A percentile compares a stretch with the other conserved stretches of the same genome.
phyloP scores from a whole-genome alignment of 2,113 vertebrate species.

The Panthera tigris region DNA sequence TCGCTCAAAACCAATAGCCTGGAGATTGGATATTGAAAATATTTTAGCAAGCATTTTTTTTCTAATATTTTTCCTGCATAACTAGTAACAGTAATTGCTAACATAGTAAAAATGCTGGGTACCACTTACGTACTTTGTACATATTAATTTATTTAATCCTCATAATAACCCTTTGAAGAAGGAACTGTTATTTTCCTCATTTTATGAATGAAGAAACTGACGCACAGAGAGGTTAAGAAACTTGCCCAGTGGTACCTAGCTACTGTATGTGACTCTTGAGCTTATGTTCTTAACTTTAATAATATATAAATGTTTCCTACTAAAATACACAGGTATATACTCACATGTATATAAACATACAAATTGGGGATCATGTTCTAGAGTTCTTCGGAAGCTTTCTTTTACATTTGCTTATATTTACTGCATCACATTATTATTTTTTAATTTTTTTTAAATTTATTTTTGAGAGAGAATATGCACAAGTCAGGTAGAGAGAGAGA shows the following conservation, averaged over 20 bases:
- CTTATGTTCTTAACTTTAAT: constrained; percentile 1
- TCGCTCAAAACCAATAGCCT: constrained; percentile 8
- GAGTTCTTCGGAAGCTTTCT: background rate
- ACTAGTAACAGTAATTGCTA: background rate
- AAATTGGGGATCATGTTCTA: background rate
- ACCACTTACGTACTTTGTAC: background rate
- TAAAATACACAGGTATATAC: background rate
- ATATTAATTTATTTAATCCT: background rate
- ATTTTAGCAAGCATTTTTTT: background rate
- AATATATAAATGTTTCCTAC: background rate
- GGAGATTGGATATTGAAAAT: background rate
- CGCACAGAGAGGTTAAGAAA: background rate
- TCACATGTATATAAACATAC: background rate
- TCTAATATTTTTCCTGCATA: background rate
- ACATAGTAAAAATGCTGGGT: background rate
- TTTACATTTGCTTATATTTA: background rate
- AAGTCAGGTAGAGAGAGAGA: too few relatives aligned
- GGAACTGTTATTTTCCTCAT: background rate
- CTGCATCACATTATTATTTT: background rate
- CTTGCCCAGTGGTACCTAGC: background rate
- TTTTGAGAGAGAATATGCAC: too few relatives aligned
- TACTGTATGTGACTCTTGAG: background rate
- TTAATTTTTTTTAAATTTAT: too few relatives aligned
- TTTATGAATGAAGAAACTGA: constrained; percentile 11
- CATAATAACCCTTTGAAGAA: background rate